These are phyloP conservation scores for Cephus cinctus DNA, from an alignment of 1,140 invertebrate genomes.

Conservation along the genomic window DNA sequence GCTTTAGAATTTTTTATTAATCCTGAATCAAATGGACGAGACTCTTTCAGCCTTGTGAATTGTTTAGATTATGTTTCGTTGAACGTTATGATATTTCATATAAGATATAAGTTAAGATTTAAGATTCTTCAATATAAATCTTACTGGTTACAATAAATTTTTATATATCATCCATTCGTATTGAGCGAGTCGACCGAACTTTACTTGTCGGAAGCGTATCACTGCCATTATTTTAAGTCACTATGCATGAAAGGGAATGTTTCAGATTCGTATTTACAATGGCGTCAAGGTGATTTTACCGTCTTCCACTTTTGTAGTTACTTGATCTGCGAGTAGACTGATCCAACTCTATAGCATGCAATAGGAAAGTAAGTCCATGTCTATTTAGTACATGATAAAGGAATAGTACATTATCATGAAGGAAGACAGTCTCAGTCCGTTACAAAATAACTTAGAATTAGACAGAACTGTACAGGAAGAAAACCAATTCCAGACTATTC, in stretches of 20 bases:
- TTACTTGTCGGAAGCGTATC: constrained; percentile 4
- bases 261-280: constrained; percentile 15
- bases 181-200: neutral
- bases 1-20: no score
- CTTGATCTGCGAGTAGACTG: neutral
- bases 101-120: neutral
- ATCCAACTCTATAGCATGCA: neutral
- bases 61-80: neutral
- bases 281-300: neutral
- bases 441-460: neutral
- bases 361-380: neutral
- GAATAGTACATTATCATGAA: neutral
- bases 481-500: no score
- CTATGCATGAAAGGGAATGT: constrained; percentile 39
- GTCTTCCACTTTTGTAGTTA: neutral
- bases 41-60: no score
- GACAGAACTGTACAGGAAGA: no score
- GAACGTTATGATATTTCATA: neutral
- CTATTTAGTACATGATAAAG: neutral
- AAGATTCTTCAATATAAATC: neutral
- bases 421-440: neutral
- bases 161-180: constrained; percentile 1
- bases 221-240: constrained; percentile 29
- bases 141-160: constrained; percentile 4
- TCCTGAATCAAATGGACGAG: no score